Evolutionary conservation across 1,140 invertebrate genomes (phyloP).

Genomic region (Drosophila arizonae): DNA sequence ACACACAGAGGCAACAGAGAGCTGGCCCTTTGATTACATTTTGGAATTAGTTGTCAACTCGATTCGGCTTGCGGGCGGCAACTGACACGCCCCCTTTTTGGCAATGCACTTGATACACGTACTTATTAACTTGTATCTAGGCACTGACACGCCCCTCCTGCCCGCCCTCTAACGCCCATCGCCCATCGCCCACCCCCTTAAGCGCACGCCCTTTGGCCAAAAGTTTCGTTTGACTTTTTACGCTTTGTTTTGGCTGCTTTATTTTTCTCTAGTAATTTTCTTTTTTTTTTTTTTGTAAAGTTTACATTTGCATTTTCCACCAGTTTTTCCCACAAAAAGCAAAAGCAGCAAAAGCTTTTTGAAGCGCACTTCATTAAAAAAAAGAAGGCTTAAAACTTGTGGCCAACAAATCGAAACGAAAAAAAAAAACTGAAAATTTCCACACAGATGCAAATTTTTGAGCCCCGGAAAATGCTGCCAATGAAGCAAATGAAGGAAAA

Average conservation of each 20-base stretch:
- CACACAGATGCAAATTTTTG: conserved; percentile 25
- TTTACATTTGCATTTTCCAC: conserved; percentile 59
- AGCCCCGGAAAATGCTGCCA: conserved; percentile 10
- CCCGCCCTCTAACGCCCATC: not conserved
- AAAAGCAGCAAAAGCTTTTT: conserved; percentile 12
- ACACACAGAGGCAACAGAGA: not conserved
- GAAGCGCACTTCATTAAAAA: conserved; percentile 52
- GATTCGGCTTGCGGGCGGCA: not conserved
- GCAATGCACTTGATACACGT: conserved; percentile 24
- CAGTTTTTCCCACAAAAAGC: conserved; percentile 33
- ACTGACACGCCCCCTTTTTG: conserved; percentile 13
- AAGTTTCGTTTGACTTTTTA: conserved; percentile 33
- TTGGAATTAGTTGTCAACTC: conserved; percentile 31
- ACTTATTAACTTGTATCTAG: conserved; percentile 29
- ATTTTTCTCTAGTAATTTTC: not conserved
- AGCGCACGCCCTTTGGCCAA: conserved; percentile 2
- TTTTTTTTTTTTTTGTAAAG: conserved; percentile 25
- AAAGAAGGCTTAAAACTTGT: conserved; percentile 63
- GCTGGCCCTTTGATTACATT: conserved; percentile 70
- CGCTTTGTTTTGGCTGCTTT: not conserved
- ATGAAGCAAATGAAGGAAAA: conserved; percentile 18
- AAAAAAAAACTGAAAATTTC: conserved; percentile 1
- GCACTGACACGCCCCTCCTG: conserved; percentile 20
- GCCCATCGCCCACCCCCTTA: not conserved
- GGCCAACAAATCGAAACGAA: conserved; percentile 24